Conservation (phyloP, 2,888 invertebrate genomes). For the Spicauda simplicius region DNA sequence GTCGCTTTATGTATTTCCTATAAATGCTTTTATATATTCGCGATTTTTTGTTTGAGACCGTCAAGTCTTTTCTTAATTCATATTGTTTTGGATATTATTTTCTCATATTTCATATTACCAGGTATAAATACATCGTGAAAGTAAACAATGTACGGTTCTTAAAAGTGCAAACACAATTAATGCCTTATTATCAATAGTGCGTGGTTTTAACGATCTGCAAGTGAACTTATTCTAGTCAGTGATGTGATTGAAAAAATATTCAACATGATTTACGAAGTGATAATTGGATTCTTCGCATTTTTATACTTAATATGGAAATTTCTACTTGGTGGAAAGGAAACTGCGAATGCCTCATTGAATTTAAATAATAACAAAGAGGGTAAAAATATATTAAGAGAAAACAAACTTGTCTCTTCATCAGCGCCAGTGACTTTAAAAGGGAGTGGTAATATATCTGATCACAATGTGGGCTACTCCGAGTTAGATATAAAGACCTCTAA, state of each 20-base stretch:
- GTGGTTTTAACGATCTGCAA: constrained; percentile 57
- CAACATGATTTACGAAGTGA: constrained; percentile 73
- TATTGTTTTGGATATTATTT: constrained; percentile 38
- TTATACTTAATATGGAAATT: constrained; percentile 71
- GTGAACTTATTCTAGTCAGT: constrained; percentile 62
- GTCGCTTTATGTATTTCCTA: constrained; percentile 50
- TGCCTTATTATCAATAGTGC: constrained; percentile 61
- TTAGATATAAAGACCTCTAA: constrained; percentile 3
- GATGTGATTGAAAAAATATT: constrained; percentile 62
- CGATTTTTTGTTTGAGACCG: constrained; percentile 9
- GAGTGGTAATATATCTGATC: background rate
- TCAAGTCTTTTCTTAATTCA: constrained; percentile 23
- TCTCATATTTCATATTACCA: constrained; percentile 48
- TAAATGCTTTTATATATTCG: constrained; percentile 41
- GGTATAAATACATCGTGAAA: constrained; percentile 44
- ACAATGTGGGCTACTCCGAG: background rate
- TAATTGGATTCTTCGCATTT: constrained; percentile 68
- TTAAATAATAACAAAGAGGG: constrained; percentile 24
- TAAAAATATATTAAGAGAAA: background rate
- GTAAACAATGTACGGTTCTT: constrained; percentile 53
- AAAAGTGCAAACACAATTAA: constrained; percentile 54
- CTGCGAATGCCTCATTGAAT: constrained; percentile 3
- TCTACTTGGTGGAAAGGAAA: constrained; percentile 47
- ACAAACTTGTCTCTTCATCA: background rate
- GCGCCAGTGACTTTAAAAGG: constrained; percentile 11